Percentiles rank a stretch among this genome's conserved stretches.
Evolutionary conservation across 92 coral and sea anemone species (phyloP).

Genomic region (Phenganax marumi): DNA sequence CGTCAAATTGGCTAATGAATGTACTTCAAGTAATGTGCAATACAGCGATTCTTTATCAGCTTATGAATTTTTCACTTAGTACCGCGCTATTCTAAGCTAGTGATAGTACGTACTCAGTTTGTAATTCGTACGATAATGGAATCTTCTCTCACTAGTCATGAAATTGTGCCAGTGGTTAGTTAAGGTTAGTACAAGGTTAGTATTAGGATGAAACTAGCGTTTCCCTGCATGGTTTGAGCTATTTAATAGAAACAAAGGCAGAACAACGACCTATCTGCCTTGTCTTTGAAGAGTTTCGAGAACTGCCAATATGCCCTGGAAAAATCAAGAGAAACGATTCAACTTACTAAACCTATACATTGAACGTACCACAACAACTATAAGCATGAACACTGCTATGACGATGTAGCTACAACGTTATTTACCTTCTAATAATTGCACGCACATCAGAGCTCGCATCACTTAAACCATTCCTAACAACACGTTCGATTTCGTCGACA

Average conservation of each 20-base stretch:
- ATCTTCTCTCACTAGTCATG: too few relatives aligned
- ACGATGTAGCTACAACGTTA: not conserved
- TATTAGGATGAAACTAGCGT: not conserved
- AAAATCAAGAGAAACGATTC: not conserved
- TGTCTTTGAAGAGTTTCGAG: constrained; percentile 79
- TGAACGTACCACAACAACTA: not conserved
- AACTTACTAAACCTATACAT: not conserved
- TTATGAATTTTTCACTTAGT: too few relatives aligned
- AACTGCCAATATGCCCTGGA: constrained; percentile 88
- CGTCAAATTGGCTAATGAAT: too few relatives aligned
- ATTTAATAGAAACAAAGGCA: not conserved
- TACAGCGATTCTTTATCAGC: too few relatives aligned
- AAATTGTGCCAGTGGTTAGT: not conserved
- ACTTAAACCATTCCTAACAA: constrained; percentile 77
- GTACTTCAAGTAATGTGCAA: too few relatives aligned
- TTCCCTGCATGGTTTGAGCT: not conserved
- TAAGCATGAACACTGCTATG: not conserved
- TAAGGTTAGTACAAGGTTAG: not conserved
- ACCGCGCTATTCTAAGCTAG: not conserved
- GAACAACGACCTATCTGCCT: constrained; percentile 79
- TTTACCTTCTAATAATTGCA: constrained; percentile 70
- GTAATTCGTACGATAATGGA: too few relatives aligned
- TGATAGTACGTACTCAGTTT: too few relatives aligned
- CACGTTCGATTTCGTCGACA: constrained; percentile 74
- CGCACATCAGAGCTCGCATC: constrained; percentile 82